These are phyloP conservation scores for Chloropsis cyanopogon DNA, from an alignment of 2,113 vertebrate species.

Conservation along the genomic window DNA sequence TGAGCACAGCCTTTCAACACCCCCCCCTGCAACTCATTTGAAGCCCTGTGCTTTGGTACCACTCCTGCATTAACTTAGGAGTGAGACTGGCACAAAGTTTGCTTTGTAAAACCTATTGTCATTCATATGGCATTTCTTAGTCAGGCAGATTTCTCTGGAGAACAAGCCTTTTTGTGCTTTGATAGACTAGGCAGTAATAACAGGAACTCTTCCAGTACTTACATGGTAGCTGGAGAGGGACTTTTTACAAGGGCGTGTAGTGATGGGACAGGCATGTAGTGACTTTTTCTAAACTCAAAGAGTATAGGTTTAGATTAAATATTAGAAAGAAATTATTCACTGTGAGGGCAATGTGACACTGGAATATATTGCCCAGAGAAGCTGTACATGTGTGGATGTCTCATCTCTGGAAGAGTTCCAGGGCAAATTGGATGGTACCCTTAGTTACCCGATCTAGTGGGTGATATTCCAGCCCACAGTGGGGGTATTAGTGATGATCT, in stretches of 20 bases:
- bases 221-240: not conserved
- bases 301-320: not conserved
- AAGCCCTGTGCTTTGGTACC: not conserved
- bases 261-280: not conserved
- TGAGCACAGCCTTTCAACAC: not conserved
- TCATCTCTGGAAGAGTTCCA: not conserved
- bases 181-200: not conserved
- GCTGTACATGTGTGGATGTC: not conserved
- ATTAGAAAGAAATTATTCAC: not conserved
- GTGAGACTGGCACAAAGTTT: accelerated
- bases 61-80: not conserved
- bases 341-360: not conserved
- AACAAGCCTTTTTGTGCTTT: not conserved
- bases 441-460: accelerated
- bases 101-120: not conserved
- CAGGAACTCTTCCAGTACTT: not conserved
- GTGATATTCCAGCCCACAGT: not conserved
- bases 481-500: not conserved
- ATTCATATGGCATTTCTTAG: not conserved
- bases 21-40: not conserved
- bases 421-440: not conserved
- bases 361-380: not conserved
- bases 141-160: not conserved
- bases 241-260: not conserved
- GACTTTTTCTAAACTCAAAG: not conserved